Conservation (phyloP, 2,888 invertebrate genomes). For the Phorcus lineatus region DNA sequence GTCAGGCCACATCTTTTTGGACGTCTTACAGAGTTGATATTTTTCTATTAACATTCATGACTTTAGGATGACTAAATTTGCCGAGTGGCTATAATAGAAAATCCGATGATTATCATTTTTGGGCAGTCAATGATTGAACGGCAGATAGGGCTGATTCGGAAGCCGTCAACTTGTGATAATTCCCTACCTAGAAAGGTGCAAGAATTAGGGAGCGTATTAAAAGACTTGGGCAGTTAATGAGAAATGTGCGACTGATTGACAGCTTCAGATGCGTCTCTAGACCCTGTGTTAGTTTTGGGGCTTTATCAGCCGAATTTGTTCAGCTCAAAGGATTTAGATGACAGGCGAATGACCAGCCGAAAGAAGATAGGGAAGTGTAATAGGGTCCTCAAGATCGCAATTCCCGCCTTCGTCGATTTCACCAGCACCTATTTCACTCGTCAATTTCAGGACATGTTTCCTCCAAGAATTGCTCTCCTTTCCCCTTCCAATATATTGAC, state of each 20-base stretch:
- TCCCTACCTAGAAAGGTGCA: slow-evolving; percentile 37
- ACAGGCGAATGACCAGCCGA: slow-evolving; percentile 30
- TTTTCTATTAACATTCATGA: slow-evolving; percentile 48
- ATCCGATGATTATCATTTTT: slow-evolving; percentile 36
- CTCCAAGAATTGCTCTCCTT: not conserved
- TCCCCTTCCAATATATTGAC: not conserved
- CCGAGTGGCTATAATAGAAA: slow-evolving; percentile 27
- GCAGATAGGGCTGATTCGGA: slow-evolving; percentile 13
- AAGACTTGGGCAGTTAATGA: slow-evolving; percentile 48
- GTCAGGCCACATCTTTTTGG: not conserved
- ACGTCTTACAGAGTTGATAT: slow-evolving; percentile 38
- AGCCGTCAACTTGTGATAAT: slow-evolving; percentile 25
- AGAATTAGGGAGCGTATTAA: slow-evolving; percentile 42
- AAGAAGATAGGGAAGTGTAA: slow-evolving; percentile 38
- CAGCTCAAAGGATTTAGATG: slow-evolving; percentile 38
- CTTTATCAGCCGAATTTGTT: slow-evolving; percentile 41
- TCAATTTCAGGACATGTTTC: slow-evolving; percentile 6
- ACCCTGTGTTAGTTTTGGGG: slow-evolving; percentile 48
- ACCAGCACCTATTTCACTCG: slow-evolving; percentile 10
- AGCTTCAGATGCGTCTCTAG: slow-evolving; percentile 35
- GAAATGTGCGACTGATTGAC: slow-evolving; percentile 49
- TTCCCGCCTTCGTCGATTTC: slow-evolving; percentile 22
- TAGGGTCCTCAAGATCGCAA: slow-evolving; percentile 23
- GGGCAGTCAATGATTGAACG: slow-evolving; percentile 25
- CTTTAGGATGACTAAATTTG: slow-evolving; percentile 32